Conservation (phyloP, 2,797 vertebrate genomes). For the Luscinia megarhynchos region DNA sequence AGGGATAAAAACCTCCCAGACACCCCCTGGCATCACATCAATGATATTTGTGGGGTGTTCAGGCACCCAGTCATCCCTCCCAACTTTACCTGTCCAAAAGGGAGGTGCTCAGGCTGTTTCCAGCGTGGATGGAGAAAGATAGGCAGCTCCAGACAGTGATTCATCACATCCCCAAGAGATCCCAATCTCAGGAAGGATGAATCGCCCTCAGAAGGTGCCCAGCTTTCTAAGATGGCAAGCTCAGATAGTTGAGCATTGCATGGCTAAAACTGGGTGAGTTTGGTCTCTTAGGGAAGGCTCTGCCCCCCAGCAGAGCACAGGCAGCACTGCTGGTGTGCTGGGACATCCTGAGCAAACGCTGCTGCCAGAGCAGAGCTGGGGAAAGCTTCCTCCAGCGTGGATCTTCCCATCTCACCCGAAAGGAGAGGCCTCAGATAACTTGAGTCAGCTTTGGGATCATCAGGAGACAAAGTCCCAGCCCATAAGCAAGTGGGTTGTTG, state of each 20-base stretch:
- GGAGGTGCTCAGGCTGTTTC: constrained; percentile 19
- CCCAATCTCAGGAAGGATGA: constrained; percentile 63
- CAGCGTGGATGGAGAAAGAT: constrained; percentile 39
- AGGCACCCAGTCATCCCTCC: background rate
- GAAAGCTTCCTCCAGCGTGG: background rate
- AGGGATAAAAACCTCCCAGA: constrained; percentile 20
- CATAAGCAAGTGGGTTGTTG: background rate
- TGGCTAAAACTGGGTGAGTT: background rate
- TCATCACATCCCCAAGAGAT: constrained; percentile 62
- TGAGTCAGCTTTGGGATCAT: background rate
- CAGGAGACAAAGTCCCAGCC: background rate
- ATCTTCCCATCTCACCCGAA: background rate
- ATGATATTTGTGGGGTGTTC: background rate
- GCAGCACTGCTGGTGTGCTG: background rate
- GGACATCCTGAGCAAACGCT: background rate
- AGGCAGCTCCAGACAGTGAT: constrained; percentile 67
- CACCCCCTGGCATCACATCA: constrained; percentile 24
- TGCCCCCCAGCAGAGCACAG: background rate
- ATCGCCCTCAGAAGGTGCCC: constrained; percentile 31
- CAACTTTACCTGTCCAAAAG: background rate
- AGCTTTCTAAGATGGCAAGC: constrained; percentile 26
- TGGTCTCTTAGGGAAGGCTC: background rate
- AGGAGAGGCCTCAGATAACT: background rate
- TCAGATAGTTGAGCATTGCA: background rate
- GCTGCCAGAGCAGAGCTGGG: background rate